Conservation (phyloP, 2,113 vertebrate genomes). For the Anolis carolinensis region DNA sequence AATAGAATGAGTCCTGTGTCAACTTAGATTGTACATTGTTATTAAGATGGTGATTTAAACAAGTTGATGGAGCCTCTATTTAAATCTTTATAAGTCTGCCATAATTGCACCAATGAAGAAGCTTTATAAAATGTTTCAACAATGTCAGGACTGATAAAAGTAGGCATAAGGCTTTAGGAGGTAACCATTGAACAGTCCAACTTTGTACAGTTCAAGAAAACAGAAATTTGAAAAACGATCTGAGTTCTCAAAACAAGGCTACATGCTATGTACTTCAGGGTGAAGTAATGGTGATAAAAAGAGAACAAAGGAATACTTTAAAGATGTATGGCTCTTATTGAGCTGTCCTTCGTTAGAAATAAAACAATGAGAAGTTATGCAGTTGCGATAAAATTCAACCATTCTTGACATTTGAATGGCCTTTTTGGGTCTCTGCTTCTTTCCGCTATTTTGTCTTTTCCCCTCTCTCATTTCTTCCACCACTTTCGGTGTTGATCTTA, state of each 20-base stretch:
- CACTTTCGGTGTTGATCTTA: neutral
- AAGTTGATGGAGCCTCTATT: neutral
- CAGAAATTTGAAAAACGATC: conserved; percentile 22
- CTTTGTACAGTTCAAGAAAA: conserved; percentile 17
- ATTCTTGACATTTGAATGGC: neutral
- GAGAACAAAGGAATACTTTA: neutral
- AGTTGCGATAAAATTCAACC: neutral
- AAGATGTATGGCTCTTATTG: neutral
- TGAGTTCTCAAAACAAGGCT: neutral
- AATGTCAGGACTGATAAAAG: conserved; percentile 18
- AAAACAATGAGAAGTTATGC: neutral
- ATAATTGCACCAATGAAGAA: neutral
- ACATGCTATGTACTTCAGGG: neutral
- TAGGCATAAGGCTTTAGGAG: neutral
- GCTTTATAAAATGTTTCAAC: conserved; percentile 25
- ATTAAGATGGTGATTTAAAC: neutral
- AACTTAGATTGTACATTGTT: neutral
- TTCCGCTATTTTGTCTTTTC: neutral
- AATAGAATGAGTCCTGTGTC: neutral
- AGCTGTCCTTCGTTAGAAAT: neutral
- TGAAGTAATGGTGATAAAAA: neutral
- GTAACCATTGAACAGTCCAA: conserved; percentile 13
- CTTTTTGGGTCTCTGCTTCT: neutral
- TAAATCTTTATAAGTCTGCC: neutral
- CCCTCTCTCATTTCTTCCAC: neutral